Evolutionary conservation across 2,113 vertebrate genomes (phyloP), one percentile per base, ranked within the genome.

Genomic region (Archocentrus centrarchus): DNA sequence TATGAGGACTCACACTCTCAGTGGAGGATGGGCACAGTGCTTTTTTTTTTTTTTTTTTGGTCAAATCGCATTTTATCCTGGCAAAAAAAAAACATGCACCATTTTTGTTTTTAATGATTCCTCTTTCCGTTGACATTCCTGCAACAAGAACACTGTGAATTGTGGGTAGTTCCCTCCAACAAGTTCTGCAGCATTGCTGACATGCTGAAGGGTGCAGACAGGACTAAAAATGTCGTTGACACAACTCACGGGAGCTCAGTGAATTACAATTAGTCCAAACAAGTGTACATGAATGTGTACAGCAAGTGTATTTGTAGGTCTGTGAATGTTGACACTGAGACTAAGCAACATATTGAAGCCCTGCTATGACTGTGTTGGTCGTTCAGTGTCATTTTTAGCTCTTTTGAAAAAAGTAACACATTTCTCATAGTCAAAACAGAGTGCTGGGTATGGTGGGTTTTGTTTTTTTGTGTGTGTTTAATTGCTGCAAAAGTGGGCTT

Each of bases 131-230:
- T 0, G 20, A 57, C 2, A 2, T 60, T 75, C 11, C 30, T 57
- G 18, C 5, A 17, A 27, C 35, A 14, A 18, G 17, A 20, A 41
- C 35, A 60, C 39, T 30, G 47, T 20, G 20, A 61, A 70, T 44
- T 62, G 17, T 62, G n/a, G 50, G 68, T 61, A 61, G 20, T 80
- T 81, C 5, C 17, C 17, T 39, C 24, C 63, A 59, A 47, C 50
- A 59, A 17, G 80, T 75, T 85, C 53, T 80, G 73, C 57, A 61
- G 59, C 59, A 75, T 68, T 82, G 22, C 44, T 79, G 84, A 86
- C 32, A 61, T 64, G 18, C 9, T 62, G 47, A 63, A 50, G 77
- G 37, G 58, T 79, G 62, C 17, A 62, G 35, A 61, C 58, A 6
- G 84, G 18, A 6, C 58, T 73, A 11, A 20, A 41, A 58, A 32